Base-by-base conservation (phyloP, 2,888 invertebrate species). In the Drosophila kanekoi region DNA sequence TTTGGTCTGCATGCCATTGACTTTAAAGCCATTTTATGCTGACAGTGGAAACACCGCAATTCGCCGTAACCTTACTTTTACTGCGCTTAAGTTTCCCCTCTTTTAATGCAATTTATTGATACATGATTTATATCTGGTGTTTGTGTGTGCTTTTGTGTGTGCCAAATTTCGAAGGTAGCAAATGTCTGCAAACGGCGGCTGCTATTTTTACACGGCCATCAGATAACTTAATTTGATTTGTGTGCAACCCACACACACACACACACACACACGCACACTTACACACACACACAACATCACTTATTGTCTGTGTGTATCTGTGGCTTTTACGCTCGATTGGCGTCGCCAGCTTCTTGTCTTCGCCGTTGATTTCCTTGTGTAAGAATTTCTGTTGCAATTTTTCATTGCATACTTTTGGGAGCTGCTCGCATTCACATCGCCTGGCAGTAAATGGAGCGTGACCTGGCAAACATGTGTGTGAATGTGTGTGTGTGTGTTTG, bases 171-270 rank as follows among this genome's bases (percentile, higher is more conserved):
- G 16, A 70, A 79, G 64, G 68, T 52, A 61, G 62, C 47, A 35
- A 13, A 38, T 18, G 9, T 65, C 57, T 54, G 32, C 48, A 33
- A 40, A 56, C 33, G 28, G 14, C 14, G 32, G 23, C 16, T 14
- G 60, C 56, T 59, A 51, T 49, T 54, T 70, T 77, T 87, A 66
- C 61, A 69, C 61, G 58, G 68, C 76, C 69, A 77, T 72, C 79
- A 71, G 71, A 77, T 85, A 72, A 77, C 72, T 79, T 84, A 74
- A 83, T 83, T 84, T 85, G 79, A 81, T 87, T 83, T 81, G 40
- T 52, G 52, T 13, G 14, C 38, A 72, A 63, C 79, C 58, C 65
- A 52, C 69, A 70, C 62, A 71, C 75, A 68, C 23, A 64, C 44
- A 53, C 20, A 18, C 10, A 53, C 20, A 18, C 10, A 53, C 58